phyloP scores from a whole-genome alignment of 2,113 vertebrate genomes.

The Planiliza haematocheilus region DNA sequence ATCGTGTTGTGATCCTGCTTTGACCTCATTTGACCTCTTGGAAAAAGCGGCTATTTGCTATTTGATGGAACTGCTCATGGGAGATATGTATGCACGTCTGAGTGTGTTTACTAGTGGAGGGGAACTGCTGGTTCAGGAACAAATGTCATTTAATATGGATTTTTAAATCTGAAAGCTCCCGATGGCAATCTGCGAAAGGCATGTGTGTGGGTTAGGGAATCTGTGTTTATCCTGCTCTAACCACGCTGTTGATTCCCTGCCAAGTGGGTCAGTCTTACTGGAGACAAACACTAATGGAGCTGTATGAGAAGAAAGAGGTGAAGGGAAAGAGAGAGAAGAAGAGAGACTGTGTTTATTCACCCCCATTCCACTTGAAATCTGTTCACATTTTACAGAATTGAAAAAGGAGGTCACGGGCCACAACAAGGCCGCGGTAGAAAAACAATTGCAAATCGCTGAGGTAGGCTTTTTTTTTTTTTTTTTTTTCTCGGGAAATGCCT shows the following conservation, averaged over 20 bases:
- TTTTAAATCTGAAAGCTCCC: constrained; percentile 10
- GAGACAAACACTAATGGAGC: constrained; percentile 49
- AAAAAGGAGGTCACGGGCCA: constrained; percentile 56
- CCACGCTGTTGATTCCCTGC: constrained; percentile 44
- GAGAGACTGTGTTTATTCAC: constrained; percentile 65
- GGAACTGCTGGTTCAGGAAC: neutral
- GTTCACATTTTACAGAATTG: constrained; percentile 64
- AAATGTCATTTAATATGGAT: constrained; percentile 18
- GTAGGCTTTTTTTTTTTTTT: constrained; percentile 62
- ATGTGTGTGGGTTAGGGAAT: constrained; percentile 26
- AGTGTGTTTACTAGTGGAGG: neutral
- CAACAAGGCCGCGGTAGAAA: constrained; percentile 61
- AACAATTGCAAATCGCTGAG: constrained; percentile 69
- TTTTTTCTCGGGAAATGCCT: constrained; percentile 61
- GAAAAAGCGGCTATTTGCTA: neutral
- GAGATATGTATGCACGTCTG: too few species aligned
- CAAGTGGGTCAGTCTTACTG: constrained; percentile 70
- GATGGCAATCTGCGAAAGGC: constrained; percentile 20
- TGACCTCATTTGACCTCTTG: too few species aligned
- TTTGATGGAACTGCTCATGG: neutral
- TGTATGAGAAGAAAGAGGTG: constrained; percentile 28
- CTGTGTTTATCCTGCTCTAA: constrained; percentile 59
- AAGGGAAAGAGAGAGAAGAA: constrained; percentile 17
- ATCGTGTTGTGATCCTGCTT: too few species aligned
- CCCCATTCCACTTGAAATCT: constrained; percentile 52